Percentiles rank a stretch among this genome's conserved stretches.
Conservation (phyloP, 2,797 vertebrate species). For the Trichosurus vulpecula region DNA sequence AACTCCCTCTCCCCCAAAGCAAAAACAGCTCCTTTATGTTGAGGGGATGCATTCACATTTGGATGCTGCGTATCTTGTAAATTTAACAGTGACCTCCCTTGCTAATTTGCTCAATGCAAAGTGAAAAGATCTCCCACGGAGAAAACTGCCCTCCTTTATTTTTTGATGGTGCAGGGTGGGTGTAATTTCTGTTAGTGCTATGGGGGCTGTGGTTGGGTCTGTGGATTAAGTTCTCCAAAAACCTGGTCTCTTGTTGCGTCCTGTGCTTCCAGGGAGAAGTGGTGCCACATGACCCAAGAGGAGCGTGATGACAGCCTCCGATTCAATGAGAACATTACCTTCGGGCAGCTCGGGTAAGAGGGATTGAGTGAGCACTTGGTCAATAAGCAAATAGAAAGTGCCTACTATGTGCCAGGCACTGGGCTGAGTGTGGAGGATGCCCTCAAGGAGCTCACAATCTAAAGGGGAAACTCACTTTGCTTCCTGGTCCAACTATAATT, state of each 20-base stretch:
- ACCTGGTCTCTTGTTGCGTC: neutral
- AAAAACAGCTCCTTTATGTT: rapidly evolving
- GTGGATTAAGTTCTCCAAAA: neutral
- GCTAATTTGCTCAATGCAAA: neutral
- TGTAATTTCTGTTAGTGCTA: neutral
- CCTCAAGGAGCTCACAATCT: neutral
- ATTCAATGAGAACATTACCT: slow-evolving; percentile 98
- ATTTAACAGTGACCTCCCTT: rapidly evolving
- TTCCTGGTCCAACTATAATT: neutral
- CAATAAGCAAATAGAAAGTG: no score
- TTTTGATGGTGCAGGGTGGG: neutral
- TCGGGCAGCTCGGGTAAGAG: slow-evolving; percentile 96
- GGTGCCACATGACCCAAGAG: slow-evolving; percentile 98
- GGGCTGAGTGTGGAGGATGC: neutral
- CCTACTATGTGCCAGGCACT: no score
- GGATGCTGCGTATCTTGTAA: neutral
- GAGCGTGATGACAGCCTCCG: slow-evolving; percentile 95
- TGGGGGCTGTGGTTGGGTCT: rapidly evolving
- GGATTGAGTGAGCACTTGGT: neutral
- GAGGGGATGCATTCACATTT: rapidly evolving
- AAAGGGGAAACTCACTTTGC: neutral
- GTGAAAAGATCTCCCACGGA: rapidly evolving
- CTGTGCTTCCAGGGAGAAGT: slow-evolving; percentile 93
- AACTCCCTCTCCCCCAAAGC: rapidly evolving
- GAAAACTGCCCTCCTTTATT: neutral